These are phyloP conservation scores for Brachionus sp. DNA, from an alignment of 1,140 invertebrate species.

Conservation along the genomic window DNA sequence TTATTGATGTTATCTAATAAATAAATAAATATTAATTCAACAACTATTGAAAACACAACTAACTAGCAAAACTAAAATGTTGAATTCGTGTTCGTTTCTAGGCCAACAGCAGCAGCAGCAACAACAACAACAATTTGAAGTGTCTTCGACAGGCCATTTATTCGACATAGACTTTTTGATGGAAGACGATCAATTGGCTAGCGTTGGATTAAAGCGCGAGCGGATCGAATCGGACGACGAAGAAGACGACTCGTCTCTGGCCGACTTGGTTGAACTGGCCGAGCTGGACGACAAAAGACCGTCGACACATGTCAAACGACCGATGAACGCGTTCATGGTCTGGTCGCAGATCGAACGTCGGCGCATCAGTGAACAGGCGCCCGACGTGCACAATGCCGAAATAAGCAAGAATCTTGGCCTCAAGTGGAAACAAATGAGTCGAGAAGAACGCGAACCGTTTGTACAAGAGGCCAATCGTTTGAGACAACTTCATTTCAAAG, in stretches of 20 bases:
- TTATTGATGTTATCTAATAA: too few species aligned
- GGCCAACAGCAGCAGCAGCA: neutral
- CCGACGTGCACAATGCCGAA: constrained; percentile 38
- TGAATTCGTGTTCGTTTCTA: neutral
- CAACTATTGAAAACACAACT: too few species aligned
- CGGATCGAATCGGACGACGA: neutral
- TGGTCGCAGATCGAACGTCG: constrained; percentile 50
- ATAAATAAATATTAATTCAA: too few species aligned
- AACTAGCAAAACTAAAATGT: neutral
- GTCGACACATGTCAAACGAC: constrained; percentile 74
- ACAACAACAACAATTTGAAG: neutral
- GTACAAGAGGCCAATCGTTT: constrained; percentile 83
- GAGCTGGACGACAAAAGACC: neutral
- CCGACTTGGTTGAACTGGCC: neutral
- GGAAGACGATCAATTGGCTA: neutral
- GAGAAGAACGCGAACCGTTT: constrained; percentile 83
- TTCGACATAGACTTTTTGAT: neutral
- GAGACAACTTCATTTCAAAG: constrained; percentile 77
- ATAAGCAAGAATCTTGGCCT: constrained; percentile 34
- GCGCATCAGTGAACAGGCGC: neutral
- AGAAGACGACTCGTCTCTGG: neutral
- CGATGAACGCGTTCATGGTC: constrained; percentile 86
- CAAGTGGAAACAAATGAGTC: constrained; percentile 55
- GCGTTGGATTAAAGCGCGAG: neutral
- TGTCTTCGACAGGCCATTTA: neutral